A percentile compares a stretch with the other conserved stretches of the same genome.
Evolutionary conservation across 2,888 invertebrate genomes (phyloP).

Genomic region (Nebria salina): DNA sequence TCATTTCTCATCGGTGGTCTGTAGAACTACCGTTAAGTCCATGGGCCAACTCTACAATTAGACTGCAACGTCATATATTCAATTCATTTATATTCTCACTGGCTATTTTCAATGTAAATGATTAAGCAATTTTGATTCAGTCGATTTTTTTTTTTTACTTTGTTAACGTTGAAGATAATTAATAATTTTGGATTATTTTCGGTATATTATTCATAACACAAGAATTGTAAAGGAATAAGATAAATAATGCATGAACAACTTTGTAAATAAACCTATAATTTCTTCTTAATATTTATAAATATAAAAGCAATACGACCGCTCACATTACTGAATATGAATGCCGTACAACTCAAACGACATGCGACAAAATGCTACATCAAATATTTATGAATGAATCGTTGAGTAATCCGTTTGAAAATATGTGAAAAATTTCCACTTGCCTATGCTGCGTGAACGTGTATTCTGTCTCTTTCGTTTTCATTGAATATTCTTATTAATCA

Average conservation of each 20-base stretch:
- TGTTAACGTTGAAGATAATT: too few relatives aligned
- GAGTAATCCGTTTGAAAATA: not conserved
- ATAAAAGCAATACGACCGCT: too few relatives aligned
- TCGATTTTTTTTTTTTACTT: too few relatives aligned
- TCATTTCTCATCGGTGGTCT: not conserved
- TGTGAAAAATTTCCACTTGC: not conserved
- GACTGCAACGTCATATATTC: constrained; percentile 10
- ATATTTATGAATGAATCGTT: not conserved
- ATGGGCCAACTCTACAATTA: not conserved
- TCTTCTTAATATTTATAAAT: too few relatives aligned
- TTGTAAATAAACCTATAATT: too few relatives aligned
- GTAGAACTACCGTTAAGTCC: not conserved
- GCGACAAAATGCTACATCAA: not conserved
- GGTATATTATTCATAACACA: too few relatives aligned
- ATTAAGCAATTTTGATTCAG: not conserved
- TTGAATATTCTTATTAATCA: constrained; percentile 1
- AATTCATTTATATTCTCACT: not conserved
- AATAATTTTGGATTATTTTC: too few relatives aligned
- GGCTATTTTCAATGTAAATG: not conserved
- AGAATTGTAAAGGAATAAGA: too few relatives aligned
- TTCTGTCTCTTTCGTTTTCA: not conserved
- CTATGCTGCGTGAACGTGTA: not conserved
- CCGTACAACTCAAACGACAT: not conserved
- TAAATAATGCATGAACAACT: too few relatives aligned
- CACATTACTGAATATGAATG: too few relatives aligned